Evolutionary conservation across 1,140 invertebrate species (phyloP), one percentile per base, ranked within the genome.

Genomic region (Papilio aristodemus): DNA sequence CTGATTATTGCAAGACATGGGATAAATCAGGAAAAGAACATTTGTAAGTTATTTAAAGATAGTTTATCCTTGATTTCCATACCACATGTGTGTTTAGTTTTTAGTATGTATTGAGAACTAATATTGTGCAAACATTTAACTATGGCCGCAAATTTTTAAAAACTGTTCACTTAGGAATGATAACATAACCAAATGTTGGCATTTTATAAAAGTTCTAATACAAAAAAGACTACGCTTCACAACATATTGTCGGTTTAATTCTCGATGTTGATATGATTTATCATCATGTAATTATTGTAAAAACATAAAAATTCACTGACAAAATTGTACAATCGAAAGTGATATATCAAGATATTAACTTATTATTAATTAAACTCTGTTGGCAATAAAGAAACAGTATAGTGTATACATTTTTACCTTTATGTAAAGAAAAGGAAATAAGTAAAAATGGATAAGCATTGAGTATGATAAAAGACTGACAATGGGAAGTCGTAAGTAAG

Each of bases 1-100:
- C 88, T 50, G 89, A 92, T 64, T 90, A 88, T 77, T 92, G 91
- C 79, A 89, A 91, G 78, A 79, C 74, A 17, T 92, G 91, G 91
- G 91, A 92, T 70, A 92, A 91, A 83, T 87, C 89, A 57, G 91
- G 91, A 73, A 84, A 83, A 78, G 85, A 88, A 58, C 83, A 86
- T 75, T 90, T 87, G 91, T 92, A 79, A 89, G 91, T 70, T 71
- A 43, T 38, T 60, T 66, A 58, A 10, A 67, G 19, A 19, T 7
- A 46, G 67, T 72, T 66, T 58, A 70, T 68, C 50, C 66, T 57
- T 32, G 68, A 59, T 73, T 46, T 46, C 37, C 38, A 38, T 62
- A 77, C 79, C 81, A 81, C 84, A 86, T 88, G 81, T 84, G 82
- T 76, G 73, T 75, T 67, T 76, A 72, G 62, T 74, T 72, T 68